A percentile compares a stretch with the other conserved stretches of the same genome.
These are phyloP conservation scores for Synergus gifuensis DNA, from an alignment of 2,888 invertebrate genomes.

Conservation along the genomic window DNA sequence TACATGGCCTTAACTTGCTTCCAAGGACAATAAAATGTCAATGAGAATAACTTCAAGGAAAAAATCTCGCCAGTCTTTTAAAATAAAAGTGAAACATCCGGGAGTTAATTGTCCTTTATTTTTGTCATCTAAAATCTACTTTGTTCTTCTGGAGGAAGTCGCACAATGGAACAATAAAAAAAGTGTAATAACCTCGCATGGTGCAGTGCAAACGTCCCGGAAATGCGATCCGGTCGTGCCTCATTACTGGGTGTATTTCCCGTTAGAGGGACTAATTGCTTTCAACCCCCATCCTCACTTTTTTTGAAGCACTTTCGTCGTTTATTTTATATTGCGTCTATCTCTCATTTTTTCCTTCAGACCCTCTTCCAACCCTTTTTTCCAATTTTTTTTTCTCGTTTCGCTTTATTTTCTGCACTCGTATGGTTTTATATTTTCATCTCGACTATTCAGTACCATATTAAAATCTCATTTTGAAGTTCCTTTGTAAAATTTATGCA, in stretches of 20 bases:
- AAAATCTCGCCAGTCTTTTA: neutral
- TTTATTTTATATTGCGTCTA: neutral
- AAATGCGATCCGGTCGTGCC: slow-evolving; percentile 37
- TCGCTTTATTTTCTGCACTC: neutral
- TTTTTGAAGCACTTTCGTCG: slow-evolving; percentile 1
- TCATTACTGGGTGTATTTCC: slow-evolving; percentile 34
- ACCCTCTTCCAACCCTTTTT: neutral
- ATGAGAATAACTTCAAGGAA: neutral
- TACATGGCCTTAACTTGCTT: too few relatives aligned
- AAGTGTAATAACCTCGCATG: slow-evolving; percentile 23
- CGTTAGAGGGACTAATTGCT: slow-evolving; percentile 28
- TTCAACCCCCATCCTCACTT: neutral
- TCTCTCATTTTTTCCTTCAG: neutral
- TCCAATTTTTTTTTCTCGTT: neutral
- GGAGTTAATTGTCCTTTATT: slow-evolving; percentile 2
- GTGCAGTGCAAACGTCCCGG: slow-evolving; percentile 22
- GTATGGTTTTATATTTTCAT: neutral
- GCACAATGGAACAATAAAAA: slow-evolving; percentile 36
- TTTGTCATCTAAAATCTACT: slow-evolving; percentile 1
- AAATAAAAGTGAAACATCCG: neutral
- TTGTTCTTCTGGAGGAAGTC: slow-evolving; percentile 26
- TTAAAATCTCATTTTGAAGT: too few relatives aligned
- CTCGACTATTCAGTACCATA: too few relatives aligned
- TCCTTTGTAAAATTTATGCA: too few relatives aligned
- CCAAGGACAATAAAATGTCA: neutral